A percentile compares a stretch with the other conserved stretches of the same genome.
Conservation (phyloP, 2,113 vertebrate genomes). For the Neotragus pygmaeus region DNA sequence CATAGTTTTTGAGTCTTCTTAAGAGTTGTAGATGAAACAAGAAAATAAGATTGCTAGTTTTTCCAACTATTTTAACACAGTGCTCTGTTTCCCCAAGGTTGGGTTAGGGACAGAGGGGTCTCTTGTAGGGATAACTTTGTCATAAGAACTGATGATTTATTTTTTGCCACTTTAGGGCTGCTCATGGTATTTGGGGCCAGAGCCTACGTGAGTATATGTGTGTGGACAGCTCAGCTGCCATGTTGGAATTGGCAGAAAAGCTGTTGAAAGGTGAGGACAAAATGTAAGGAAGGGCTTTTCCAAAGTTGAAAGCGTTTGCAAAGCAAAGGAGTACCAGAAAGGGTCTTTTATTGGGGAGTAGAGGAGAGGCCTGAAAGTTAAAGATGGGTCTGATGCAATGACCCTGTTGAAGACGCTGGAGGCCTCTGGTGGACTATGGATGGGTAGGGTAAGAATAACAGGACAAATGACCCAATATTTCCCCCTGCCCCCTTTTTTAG, state of each 20-base stretch:
- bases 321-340: neutral
- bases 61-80: neutral
- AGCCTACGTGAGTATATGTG: constrained; percentile 87
- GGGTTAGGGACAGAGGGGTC: neutral
- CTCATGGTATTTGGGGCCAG: constrained; percentile 84
- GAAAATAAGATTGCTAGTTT: constrained; percentile 1
- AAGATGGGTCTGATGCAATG: neutral
- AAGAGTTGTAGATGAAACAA: neutral
- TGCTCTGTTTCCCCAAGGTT: neutral
- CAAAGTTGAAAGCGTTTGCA: neutral
- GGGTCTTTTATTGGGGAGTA: neutral
- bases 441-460: neutral
- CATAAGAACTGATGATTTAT: neutral
- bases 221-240: constrained; percentile 86
- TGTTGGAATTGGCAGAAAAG: constrained; percentile 87
- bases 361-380: neutral
- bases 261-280: constrained; percentile 80
- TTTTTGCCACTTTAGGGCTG: constrained; percentile 83
- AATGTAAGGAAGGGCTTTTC: neutral
- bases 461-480: neutral
- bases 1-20: neutral
- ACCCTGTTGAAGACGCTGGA: neutral
- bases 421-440: neutral
- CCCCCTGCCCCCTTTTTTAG: neutral
- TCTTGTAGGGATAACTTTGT: neutral